A percentile compares a stretch with the other conserved stretches of the same genome.
Evolutionary conservation across 1,140 invertebrate genomes (phyloP).

Genomic region (Drosophila nikananu): DNA sequence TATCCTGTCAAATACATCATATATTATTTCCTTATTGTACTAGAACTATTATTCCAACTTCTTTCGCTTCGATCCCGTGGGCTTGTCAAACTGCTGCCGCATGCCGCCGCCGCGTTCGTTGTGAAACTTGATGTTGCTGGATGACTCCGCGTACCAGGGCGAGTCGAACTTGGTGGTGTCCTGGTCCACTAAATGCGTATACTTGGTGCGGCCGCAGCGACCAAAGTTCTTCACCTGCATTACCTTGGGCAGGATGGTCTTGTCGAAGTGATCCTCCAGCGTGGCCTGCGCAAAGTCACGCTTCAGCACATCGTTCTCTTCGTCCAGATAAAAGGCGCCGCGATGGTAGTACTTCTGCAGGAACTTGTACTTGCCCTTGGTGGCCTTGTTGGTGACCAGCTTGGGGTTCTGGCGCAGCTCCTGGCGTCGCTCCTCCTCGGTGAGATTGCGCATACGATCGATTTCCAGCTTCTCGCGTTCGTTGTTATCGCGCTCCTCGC

Average conservation of each 20-base stretch:
- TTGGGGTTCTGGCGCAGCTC: conserved; percentile 98
- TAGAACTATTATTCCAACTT: conserved; percentile 73
- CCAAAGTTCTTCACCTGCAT: conserved; percentile 99
- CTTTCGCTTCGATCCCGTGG: conserved; percentile 90
- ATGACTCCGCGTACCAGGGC: conserved; percentile 96
- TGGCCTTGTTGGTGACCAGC: conserved; percentile 96
- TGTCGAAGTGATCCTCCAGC: conserved; percentile 99
- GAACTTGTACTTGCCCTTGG: conserved; percentile 99
- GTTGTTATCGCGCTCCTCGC: conserved; percentile 95
- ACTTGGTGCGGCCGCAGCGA: conserved; percentile 98
- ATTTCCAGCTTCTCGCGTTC: conserved; percentile 96
- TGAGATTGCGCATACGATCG: conserved; percentile 96
- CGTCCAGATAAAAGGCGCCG: conserved; percentile 98
- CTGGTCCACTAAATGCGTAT: conserved; percentile 99
- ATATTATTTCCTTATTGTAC: background rate
- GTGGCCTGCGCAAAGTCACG: conserved; percentile 98
- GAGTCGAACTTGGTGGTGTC: conserved; percentile 99
- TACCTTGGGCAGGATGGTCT: conserved; percentile 99
- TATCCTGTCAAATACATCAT: conserved; percentile 32
- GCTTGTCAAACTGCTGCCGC: conserved; percentile 96
- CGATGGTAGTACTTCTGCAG: conserved; percentile 99
- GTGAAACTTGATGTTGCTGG: conserved; percentile 94
- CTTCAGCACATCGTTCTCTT: conserved; percentile 96
- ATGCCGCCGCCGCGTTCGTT: conserved; percentile 97
- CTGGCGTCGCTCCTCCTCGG: conserved; percentile 97